phyloP scores from a whole-genome alignment of 2,888 invertebrate genomes.

The Chrysolina haemoptera region DNA sequence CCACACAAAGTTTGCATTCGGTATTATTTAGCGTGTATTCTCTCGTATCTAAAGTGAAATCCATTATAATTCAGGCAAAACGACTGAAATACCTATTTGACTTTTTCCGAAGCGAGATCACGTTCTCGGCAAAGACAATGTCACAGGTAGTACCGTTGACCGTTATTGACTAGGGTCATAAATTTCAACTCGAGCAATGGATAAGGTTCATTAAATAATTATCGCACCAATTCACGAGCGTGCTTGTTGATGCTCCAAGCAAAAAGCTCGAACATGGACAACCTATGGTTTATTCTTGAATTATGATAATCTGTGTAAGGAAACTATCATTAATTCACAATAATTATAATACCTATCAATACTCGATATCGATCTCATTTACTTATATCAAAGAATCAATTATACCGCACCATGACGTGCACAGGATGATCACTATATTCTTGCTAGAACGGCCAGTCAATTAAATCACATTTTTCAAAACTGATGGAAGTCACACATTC shows the following conservation, averaged over 20 bases:
- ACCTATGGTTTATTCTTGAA: neutral
- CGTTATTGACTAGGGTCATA: slow-evolving; percentile 26
- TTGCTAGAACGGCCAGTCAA: neutral
- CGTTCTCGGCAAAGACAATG: slow-evolving; percentile 27
- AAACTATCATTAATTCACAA: neutral
- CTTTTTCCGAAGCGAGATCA: slow-evolving; percentile 20
- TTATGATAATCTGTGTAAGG: slow-evolving; percentile 4
- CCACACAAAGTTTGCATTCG: neutral
- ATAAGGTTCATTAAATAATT: slow-evolving; percentile 27
- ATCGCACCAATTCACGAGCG: slow-evolving; percentile 14
- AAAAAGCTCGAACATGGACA: slow-evolving; percentile 9
- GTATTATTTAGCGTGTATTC: neutral
- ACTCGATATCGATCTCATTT: slow-evolving; percentile 2
- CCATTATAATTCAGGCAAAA: slow-evolving; percentile 27
- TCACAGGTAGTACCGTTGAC: slow-evolving; percentile 31
- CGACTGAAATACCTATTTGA: slow-evolving; percentile 16
- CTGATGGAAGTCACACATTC: no score
- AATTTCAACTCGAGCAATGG: slow-evolving; percentile 18
- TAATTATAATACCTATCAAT: neutral
- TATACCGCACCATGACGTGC: neutral
- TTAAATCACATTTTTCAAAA: neutral
- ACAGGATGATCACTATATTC: neutral
- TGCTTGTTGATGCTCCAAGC: slow-evolving; percentile 7
- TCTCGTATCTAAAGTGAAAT: slow-evolving; percentile 1
- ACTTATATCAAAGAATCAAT: neutral